phyloP scores from a whole-genome alignment of 1,140 invertebrate genomes.

The Eufriesea mexicana region DNA sequence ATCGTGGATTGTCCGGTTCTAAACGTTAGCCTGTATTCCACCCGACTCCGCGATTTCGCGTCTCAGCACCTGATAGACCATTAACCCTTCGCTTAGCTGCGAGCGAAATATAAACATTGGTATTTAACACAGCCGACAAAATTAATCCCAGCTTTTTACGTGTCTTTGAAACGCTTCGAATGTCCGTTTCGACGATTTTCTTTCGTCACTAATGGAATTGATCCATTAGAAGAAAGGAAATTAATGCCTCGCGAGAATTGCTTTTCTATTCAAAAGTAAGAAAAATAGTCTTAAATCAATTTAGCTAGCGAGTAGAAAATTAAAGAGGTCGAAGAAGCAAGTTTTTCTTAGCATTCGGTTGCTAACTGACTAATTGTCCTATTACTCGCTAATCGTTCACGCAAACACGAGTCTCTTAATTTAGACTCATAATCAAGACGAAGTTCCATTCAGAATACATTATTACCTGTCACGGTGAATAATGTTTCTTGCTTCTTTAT shows the following conservation, averaged over 20 bases:
- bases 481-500: background rate
- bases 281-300: too few species aligned
- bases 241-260: too few species aligned
- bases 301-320: background rate
- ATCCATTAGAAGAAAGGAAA: too few species aligned
- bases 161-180: too few species aligned
- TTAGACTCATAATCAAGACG: background rate
- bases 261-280: too few species aligned
- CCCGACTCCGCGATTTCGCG: background rate
- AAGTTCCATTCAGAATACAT: too few species aligned
- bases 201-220: too few species aligned
- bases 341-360: background rate
- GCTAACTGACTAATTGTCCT: background rate
- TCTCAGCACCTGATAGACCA: background rate
- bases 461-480: background rate
- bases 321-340: background rate
- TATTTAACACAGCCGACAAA: too few species aligned
- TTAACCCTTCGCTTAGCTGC: too few species aligned
- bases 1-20: background rate
- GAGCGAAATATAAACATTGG: too few species aligned
- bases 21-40: background rate
- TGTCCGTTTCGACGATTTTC: too few species aligned
- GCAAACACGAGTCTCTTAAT: background rate
- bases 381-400: background rate
- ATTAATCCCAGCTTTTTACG: too few species aligned